These are phyloP conservation scores for Acrossocheilus wenchowensis DNA, from an alignment of 2,797 vertebrate species.

Conservation along the genomic window DNA sequence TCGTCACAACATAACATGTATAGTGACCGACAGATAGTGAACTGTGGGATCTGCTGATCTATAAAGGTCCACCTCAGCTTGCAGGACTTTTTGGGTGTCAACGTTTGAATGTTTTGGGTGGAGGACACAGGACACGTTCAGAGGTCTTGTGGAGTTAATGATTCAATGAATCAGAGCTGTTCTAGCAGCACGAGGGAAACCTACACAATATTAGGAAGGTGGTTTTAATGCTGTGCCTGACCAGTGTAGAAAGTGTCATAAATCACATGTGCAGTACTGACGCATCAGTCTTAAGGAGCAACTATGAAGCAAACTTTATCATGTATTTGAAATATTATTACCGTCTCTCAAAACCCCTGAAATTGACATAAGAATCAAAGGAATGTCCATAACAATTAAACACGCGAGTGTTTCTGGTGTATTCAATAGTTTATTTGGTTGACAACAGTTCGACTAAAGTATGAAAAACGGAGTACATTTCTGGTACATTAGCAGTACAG, in stretches of 20 bases:
- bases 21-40: too few species aligned
- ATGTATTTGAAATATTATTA: neutral
- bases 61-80: too few species aligned
- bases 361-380: neutral
- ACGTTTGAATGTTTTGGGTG: neutral
- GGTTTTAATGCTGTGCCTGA: neutral
- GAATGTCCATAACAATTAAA: neutral
- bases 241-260: neutral
- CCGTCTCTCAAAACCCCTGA: neutral
- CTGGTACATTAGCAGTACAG: neutral
- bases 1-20: too few species aligned
- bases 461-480: conserved; percentile 22
- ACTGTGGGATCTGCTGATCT: too few species aligned
- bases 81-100: neutral
- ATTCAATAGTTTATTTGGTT: conserved; percentile 35
- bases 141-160: neutral
- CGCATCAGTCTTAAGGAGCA: neutral
- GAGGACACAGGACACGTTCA: neutral
- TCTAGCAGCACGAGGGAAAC: neutral
- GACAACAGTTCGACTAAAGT: neutral
- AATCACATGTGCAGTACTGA: neutral
- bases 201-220: neutral
- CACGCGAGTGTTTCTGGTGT: accelerated
- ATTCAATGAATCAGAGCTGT: neutral
- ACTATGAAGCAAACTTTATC: neutral